Evolutionary conservation across 2,113 vertebrate genomes (phyloP).

Genomic region (Murina feae): DNA sequence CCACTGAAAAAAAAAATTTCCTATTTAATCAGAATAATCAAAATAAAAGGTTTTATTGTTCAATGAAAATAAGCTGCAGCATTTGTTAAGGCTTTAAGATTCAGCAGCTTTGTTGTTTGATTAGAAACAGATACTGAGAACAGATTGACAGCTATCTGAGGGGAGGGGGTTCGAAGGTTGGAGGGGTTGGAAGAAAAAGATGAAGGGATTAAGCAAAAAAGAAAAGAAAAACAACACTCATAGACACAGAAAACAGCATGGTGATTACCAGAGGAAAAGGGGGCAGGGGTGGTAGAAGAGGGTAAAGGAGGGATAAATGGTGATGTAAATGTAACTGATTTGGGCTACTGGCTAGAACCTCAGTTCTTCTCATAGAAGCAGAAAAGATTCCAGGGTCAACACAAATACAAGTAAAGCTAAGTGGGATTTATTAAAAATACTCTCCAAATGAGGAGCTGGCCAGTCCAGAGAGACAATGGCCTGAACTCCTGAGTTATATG

Average conservation of each 20-base stretch:
- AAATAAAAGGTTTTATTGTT: background rate
- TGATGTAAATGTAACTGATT: no score
- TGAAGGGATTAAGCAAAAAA: background rate
- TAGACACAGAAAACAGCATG: background rate
- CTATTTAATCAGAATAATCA: slow-evolving; percentile 16
- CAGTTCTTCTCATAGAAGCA: no score
- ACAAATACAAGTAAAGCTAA: no score
- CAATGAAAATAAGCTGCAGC: background rate
- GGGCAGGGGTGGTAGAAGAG: background rate
- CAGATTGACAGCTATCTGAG: background rate
- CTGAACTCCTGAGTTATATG: no score
- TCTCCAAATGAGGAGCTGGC: no score
- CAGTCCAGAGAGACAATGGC: no score
- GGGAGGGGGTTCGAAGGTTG: background rate
- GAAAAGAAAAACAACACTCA: background rate
- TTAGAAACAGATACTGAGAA: background rate
- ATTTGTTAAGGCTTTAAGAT: slow-evolving; percentile 36
- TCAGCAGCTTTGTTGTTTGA: background rate
- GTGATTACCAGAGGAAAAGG: background rate
- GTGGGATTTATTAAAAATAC: no score
- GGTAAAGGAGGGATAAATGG: background rate
- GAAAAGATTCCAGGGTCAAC: no score
- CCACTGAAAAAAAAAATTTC: background rate
- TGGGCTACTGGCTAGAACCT: no score
- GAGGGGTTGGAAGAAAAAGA: background rate